phyloP scores from a whole-genome alignment of 2,113 vertebrate genomes.

The Syngnathus scovelli region DNA sequence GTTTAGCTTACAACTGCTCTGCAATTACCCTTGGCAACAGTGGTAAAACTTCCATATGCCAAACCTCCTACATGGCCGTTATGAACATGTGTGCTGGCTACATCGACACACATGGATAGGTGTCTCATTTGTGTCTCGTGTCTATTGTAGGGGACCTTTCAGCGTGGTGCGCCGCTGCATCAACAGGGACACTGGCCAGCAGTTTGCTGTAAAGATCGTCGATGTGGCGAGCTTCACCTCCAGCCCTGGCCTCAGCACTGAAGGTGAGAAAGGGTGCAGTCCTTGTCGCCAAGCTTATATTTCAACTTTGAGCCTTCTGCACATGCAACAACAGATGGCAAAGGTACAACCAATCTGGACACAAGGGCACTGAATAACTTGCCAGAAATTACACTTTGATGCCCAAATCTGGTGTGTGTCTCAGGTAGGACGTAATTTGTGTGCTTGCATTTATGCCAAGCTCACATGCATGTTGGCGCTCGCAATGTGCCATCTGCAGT shows the following conservation, averaged over 20 bases:
- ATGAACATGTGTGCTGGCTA: background rate
- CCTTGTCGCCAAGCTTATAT: background rate
- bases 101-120: background rate
- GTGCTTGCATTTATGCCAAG: background rate
- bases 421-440: background rate
- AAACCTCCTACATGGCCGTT: conserved; percentile 22
- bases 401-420: background rate
- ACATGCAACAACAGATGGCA: conserved; percentile 21
- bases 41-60: conserved; percentile 16
- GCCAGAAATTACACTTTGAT: background rate
- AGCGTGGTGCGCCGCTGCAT: conserved; percentile 97
- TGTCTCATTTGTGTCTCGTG: conserved; percentile 15
- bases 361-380: background rate
- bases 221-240: conserved; percentile 99
- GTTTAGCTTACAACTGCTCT: conserved; percentile 43
- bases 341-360: conserved; percentile 19
- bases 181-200: conserved; percentile 97
- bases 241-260: conserved; percentile 98
- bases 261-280: conserved; percentile 76
- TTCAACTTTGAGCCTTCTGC: background rate
- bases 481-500: conserved; percentile 53
- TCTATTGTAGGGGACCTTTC: conserved; percentile 87
- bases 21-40: conserved; percentile 51
- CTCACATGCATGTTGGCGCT: conserved; percentile 36
- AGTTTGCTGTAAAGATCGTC: conserved; percentile 98